Conservation (phyloP, 1,140 invertebrate species). For the Meloidogyne hapla region DNA sequence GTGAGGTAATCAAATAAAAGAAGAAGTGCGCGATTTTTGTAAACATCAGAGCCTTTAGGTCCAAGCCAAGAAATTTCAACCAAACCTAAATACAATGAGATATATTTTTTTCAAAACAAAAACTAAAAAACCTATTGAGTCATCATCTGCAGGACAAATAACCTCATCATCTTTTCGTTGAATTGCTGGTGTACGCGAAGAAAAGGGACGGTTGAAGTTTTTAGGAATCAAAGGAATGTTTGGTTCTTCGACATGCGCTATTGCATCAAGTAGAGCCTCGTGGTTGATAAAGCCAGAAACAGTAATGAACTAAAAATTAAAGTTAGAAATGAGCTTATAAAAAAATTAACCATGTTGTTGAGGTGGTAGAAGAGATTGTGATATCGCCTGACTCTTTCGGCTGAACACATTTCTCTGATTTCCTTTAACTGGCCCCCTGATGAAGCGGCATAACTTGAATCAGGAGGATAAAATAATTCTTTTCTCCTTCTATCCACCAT, state of each 20-base stretch:
- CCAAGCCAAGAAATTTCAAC: slow-evolving; percentile 80
- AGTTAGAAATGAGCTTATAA: background rate
- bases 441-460: slow-evolving; percentile 71
- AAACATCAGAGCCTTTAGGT: slow-evolving; percentile 67
- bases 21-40: slow-evolving; percentile 23
- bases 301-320: slow-evolving; percentile 70
- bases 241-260: slow-evolving; percentile 68
- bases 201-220: slow-evolving; percentile 54
- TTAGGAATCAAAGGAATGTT: slow-evolving; percentile 71
- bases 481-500: slow-evolving; percentile 46
- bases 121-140: slow-evolving; percentile 67
- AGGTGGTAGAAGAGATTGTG: slow-evolving; percentile 83
- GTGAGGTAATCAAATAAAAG: slow-evolving; percentile 70
- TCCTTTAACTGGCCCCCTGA: slow-evolving; percentile 75
- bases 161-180: slow-evolving; percentile 65
- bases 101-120: background rate
- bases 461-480: slow-evolving; percentile 47
- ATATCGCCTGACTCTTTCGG: slow-evolving; percentile 78
- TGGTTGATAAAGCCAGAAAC: slow-evolving; percentile 79
- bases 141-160: slow-evolving; percentile 80
- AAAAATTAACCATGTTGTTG: slow-evolving; percentile 78
- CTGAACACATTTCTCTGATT: slow-evolving; percentile 76
- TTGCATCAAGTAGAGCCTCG: slow-evolving; percentile 43
- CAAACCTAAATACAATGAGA: slow-evolving; percentile 70
- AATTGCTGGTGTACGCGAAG: slow-evolving; percentile 71